A percentile compares a stretch with the other conserved stretches of the same genome.
Conservation (phyloP, 2,113 vertebrate genomes). For the Hydrolagus affinis region DNA sequence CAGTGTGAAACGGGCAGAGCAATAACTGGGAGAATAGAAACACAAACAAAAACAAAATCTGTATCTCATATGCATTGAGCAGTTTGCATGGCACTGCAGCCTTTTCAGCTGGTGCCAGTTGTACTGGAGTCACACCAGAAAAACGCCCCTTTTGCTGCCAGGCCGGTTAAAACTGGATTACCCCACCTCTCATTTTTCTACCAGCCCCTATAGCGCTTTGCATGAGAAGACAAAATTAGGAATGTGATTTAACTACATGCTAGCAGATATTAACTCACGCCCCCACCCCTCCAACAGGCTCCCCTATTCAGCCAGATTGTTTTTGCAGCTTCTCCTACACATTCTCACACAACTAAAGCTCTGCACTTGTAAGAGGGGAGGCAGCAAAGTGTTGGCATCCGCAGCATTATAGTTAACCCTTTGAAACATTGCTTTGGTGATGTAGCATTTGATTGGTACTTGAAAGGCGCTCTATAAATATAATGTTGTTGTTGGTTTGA, state of each 20-base stretch:
- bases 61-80: neutral
- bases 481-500: too few relatives aligned
- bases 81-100: neutral
- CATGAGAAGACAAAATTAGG: constrained; percentile 61
- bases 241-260: constrained; percentile 61
- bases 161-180: constrained; percentile 46
- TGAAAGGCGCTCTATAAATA: neutral
- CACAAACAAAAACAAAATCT: neutral
- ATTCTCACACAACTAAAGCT: constrained; percentile 53
- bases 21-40: neutral
- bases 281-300: constrained; percentile 49
- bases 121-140: constrained; percentile 35
- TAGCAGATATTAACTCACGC: constrained; percentile 48
- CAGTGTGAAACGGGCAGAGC: neutral
- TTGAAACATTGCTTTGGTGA: neutral
- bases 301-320: constrained; percentile 50
- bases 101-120: constrained; percentile 33
- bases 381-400: constrained; percentile 18
- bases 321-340: constrained; percentile 75
- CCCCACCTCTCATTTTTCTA: constrained; percentile 44
- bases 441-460: neutral
- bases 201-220: constrained; percentile 50
- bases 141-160: constrained; percentile 38
- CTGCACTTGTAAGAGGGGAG: constrained; percentile 36
- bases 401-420: neutral